Percentiles rank a stretch among this genome's conserved stretches.
Conservation (phyloP, 2,113 vertebrate species). For the Rhinopomastus cyanomelas region DNA sequence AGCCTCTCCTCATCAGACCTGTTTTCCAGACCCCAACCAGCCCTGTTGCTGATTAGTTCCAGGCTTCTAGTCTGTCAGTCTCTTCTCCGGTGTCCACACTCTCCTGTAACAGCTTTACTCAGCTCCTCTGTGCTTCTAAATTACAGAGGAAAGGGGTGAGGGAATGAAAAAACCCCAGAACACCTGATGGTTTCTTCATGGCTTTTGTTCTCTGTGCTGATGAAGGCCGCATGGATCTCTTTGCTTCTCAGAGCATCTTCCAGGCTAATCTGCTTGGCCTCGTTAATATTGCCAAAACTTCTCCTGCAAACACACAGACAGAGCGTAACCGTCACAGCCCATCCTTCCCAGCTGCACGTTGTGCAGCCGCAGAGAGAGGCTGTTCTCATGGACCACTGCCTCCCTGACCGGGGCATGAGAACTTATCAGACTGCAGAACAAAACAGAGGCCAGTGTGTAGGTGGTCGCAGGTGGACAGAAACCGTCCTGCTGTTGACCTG, state of each 20-base stretch:
- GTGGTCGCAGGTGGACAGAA: neutral
- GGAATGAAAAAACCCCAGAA: rapidly evolving
- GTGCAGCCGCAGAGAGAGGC: neutral
- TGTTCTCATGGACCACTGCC: neutral
- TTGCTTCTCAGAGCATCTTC: slow-evolving; percentile 81
- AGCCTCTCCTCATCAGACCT: no score
- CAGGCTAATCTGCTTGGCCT: slow-evolving; percentile 80
- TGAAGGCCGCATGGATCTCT: slow-evolving; percentile 84
- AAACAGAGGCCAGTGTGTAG: neutral
- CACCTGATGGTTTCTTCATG: slow-evolving; percentile 88
- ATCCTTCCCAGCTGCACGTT: neutral
- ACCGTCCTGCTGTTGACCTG: neutral
- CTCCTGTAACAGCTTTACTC: neutral
- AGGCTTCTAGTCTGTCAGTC: neutral
- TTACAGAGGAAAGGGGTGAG: neutral
- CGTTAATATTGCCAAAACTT: slow-evolving; percentile 75
- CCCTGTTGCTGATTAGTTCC: no score
- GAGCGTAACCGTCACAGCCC: neutral
- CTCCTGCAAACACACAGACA: slow-evolving; percentile 75
- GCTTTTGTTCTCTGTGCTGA: slow-evolving; percentile 88
- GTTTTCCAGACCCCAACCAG: no score
- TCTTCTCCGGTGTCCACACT: neutral
- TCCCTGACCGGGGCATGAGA: neutral
- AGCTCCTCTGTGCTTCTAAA: neutral
- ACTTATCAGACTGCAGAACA: neutral